Conservation (phyloP, 1,140 invertebrate genomes). For the Helicoverpa armigera region DNA sequence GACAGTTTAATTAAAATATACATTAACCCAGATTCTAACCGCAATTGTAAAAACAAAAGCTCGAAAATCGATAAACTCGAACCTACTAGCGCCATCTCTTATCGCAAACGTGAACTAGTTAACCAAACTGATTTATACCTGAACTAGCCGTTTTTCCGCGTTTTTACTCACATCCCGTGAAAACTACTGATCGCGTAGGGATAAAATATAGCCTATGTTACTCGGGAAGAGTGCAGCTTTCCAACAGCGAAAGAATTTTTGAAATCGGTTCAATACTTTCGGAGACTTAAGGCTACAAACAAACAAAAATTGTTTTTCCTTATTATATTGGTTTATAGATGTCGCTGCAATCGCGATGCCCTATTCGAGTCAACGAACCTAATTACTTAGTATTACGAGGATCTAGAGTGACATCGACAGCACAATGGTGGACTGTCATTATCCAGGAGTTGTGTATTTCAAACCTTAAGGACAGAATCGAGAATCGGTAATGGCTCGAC, state of each 20-base stretch:
- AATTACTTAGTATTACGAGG: slow-evolving; percentile 36
- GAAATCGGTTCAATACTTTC: too few relatives aligned
- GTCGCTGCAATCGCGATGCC: slow-evolving; percentile 31
- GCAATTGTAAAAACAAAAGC: neutral
- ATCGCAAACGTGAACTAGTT: neutral
- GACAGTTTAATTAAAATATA: neutral
- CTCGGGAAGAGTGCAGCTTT: too few relatives aligned
- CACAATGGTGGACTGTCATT: slow-evolving; percentile 41
- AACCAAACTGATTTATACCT: slow-evolving; percentile 5
- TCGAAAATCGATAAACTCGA: neutral
- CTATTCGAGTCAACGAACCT: slow-evolving; percentile 21
- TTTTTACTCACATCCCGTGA: too few relatives aligned
- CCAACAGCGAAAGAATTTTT: too few relatives aligned
- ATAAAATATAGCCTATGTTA: too few relatives aligned
- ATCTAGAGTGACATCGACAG: slow-evolving; percentile 38
- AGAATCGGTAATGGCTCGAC: slow-evolving; percentile 41
- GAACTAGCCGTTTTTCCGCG: neutral
- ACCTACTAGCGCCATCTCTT: slow-evolving; percentile 21
- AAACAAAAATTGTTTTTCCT: too few relatives aligned
- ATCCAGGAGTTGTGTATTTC: slow-evolving; percentile 30
- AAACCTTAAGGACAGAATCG: slow-evolving; percentile 35
- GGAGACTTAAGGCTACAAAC: too few relatives aligned
- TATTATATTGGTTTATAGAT: neutral
- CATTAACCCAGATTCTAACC: neutral
- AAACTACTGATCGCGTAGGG: too few relatives aligned